These are phyloP conservation scores for Apomyelois bistriatella DNA, from an alignment of 2,888 invertebrate species.

Conservation along the genomic window DNA sequence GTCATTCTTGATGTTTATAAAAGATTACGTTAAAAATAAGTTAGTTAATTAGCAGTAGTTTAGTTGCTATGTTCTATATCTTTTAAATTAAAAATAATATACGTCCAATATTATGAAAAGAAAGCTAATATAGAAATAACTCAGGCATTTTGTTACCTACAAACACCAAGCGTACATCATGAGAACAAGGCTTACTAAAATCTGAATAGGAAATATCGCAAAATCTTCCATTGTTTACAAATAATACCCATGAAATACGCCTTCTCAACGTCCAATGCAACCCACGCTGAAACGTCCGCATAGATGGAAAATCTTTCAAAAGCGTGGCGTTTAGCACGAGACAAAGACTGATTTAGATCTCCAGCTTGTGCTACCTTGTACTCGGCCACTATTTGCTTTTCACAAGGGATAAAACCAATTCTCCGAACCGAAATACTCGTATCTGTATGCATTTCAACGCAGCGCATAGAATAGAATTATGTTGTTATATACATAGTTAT, in stretches of 20 bases:
- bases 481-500: too few species aligned
- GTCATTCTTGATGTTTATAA: too few species aligned
- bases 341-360: constrained; percentile 75
- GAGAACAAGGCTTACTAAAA: neutral
- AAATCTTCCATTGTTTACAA: constrained; percentile 10
- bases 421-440: too few species aligned
- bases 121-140: neutral
- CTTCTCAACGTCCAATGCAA: constrained; percentile 58
- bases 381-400: constrained; percentile 71
- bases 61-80: too few species aligned
- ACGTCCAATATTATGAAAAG: too few species aligned
- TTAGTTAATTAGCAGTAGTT: too few species aligned
- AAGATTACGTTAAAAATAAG: too few species aligned
- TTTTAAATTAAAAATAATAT: too few species aligned
- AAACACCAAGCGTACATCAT: neutral
- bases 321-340: constrained; percentile 72
- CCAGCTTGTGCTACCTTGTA: constrained; percentile 48
- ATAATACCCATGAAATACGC: constrained; percentile 35
- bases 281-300: constrained; percentile 53
- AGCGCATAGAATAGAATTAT: too few species aligned
- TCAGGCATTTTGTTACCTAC: neutral
- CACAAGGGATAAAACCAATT: constrained; percentile 45
- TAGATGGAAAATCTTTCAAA: constrained; percentile 75
- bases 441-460: too few species aligned
- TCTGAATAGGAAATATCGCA: constrained; percentile 9